Base-by-base conservation (phyloP, 2,888 invertebrate genomes). In the Drosophila longiperda region DNA sequence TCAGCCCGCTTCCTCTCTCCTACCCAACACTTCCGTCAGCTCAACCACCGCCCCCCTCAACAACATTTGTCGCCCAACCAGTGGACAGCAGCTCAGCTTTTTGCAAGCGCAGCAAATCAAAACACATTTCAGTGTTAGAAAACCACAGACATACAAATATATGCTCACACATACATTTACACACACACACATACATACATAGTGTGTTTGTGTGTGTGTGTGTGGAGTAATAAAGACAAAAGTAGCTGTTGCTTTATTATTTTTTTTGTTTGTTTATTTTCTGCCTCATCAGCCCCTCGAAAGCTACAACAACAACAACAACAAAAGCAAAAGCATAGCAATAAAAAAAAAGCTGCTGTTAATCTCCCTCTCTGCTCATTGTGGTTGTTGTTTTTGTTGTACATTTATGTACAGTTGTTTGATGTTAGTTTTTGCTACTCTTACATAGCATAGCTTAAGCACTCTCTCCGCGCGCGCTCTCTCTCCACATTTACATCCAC, bases 61-160 rank as follows among this genome's bases (percentile, higher is more conserved):
- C 45, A 57, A 57, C 55, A 26, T 59, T 58, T 67, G 66, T 75
- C 83, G 62, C 70, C 86, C 85, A 90, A 90, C 84, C 84, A 84
- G 88, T 87, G 80, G 77, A 71, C 84, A 79, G 85, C 90, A 78
- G 59, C 45, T 67, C 75, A 78, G 89, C 83, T 75, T 86, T 89
- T 83, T 71, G 73, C 87, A 89, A 89, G 89, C 89, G 87, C 87
- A 87, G 89, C 87, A 87, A 87, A 87, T 87, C 87, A 87, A 87
- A 87, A 90, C 86, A 82, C 89, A 87, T 87, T 87, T 89, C 90
- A 89, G 70, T 79, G 75, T 73, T 82, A 68, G 71, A 72, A 70
- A 66, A 76, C 73, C 63, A 52, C 62, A 69, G 58, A 34, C 36
- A 54, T n/a, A 29, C 11, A 69, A 20, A 36, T 38, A 67, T 6